Evolutionary conservation across 2,797 vertebrate genomes (phyloP).

Genomic region (Australoheros facetus): DNA sequence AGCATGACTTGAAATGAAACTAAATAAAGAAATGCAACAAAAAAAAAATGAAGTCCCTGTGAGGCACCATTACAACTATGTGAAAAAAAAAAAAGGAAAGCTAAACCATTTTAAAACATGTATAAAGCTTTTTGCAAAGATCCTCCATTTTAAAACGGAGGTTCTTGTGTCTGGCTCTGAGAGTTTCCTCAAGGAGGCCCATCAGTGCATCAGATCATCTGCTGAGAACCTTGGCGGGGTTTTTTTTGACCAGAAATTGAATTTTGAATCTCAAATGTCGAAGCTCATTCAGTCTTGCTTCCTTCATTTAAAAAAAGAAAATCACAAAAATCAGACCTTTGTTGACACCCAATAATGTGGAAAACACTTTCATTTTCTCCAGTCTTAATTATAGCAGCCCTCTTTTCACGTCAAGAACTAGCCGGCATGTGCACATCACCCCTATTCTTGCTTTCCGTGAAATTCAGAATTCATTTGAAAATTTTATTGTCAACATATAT

Average conservation of each 20-base stretch:
- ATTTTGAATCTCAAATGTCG: not conserved
- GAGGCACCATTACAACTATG: no score
- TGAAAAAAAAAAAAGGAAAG: not conserved
- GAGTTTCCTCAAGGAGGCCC: no score
- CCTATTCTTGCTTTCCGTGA: fast-evolving
- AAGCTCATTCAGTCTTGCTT: not conserved
- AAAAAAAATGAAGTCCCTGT: not conserved
- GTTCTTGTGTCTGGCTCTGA: no score
- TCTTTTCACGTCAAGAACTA: not conserved
- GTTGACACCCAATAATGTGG: not conserved
- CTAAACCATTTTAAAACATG: not conserved
- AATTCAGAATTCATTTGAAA: no score
- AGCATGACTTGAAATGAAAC: conserved; percentile 16
- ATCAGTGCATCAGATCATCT: not conserved
- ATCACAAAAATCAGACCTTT: not conserved
- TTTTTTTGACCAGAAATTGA: not conserved
- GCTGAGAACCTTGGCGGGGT: not conserved
- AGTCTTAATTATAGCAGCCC: not conserved
- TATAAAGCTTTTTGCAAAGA: not conserved
- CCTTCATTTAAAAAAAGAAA: not conserved
- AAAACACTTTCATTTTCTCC: not conserved
- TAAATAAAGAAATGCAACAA: not conserved
- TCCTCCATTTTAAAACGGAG: no score
- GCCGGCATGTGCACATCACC: no score
- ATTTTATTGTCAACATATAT: not conserved